Evolutionary conservation across 1,140 invertebrate species (phyloP).

Genomic region (Drosophila paulistorum): DNA sequence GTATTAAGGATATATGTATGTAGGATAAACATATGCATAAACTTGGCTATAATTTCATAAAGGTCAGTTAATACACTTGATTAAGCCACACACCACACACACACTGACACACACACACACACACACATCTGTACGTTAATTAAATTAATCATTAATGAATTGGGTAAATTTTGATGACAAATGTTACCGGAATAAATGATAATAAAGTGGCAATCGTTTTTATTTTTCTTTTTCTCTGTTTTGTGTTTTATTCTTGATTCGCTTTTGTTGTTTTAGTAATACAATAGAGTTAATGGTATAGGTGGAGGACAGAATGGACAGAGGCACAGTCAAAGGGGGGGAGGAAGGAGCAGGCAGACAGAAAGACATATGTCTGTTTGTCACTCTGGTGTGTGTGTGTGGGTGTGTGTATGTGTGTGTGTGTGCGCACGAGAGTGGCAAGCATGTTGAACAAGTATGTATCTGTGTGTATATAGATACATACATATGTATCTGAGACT

Average conservation of each 20-base stretch:
- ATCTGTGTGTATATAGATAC: constrained; percentile 1
- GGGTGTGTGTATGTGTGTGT: neutral
- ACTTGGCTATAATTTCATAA: neutral
- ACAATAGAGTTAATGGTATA: constrained; percentile 48
- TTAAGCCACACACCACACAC: neutral
- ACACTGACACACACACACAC: neutral
- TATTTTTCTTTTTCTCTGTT: constrained; percentile 4
- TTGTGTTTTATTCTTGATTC: neutral
- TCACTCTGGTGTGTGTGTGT: neutral
- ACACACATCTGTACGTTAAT: constrained; percentile 5
- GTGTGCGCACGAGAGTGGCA: constrained; percentile 9
- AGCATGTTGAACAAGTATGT: constrained; percentile 24
- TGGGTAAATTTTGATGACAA: constrained; percentile 48
- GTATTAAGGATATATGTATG: no score
- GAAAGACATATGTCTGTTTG: constrained; percentile 7
- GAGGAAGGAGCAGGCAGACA: neutral
- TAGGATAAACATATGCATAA: no score
- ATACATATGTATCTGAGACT: constrained; percentile 12
- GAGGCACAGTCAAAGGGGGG: neutral
- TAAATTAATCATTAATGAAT: constrained; percentile 23
- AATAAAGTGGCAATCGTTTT: constrained; percentile 51
- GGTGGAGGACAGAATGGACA: constrained; percentile 9
- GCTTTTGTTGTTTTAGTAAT: constrained; percentile 28
- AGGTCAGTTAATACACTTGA: neutral
- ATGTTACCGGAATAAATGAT: constrained; percentile 40